These are phyloP conservation scores for Baryphthengus martii DNA, from an alignment of 2,113 vertebrate genomes.

Conservation along the genomic window DNA sequence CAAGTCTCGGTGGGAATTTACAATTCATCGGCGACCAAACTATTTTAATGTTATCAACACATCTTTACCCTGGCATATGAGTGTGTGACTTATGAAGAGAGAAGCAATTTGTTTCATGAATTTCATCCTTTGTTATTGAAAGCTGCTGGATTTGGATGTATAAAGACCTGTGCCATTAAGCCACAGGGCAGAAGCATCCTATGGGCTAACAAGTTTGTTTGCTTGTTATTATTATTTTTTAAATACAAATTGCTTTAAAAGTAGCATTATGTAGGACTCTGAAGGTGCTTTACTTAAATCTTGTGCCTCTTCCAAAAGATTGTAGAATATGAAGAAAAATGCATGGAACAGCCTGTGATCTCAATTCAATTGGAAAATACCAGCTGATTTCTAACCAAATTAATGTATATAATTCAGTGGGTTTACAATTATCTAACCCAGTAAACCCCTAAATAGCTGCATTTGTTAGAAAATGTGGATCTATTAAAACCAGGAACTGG, in stretches of 20 bases:
- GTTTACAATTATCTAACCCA: neutral
- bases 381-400: slow-evolving; percentile 25
- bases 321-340: slow-evolving; percentile 10
- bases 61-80: slow-evolving; percentile 64
- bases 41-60: slow-evolving; percentile 74
- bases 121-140: slow-evolving; percentile 79
- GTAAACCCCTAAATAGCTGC: neutral
- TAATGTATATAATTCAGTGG: neutral
- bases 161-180: slow-evolving; percentile 76
- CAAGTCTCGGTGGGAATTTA: slow-evolving; percentile 67
- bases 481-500: neutral
- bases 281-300: slow-evolving; percentile 67
- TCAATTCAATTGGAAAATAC: neutral
- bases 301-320: slow-evolving; percentile 64
- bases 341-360: neutral
- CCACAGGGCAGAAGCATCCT: slow-evolving; percentile 70
- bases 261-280: slow-evolving; percentile 62
- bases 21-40: slow-evolving; percentile 73
- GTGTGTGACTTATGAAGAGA: slow-evolving; percentile 63
- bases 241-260: slow-evolving; percentile 72
- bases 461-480: neutral
- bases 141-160: slow-evolving; percentile 76
- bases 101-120: slow-evolving; percentile 78
- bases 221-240: slow-evolving; percentile 73
- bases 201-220: slow-evolving; percentile 69